Evolutionary conservation across 2,113 vertebrate species (phyloP).

Genomic region (Thymallus thymallus): DNA sequence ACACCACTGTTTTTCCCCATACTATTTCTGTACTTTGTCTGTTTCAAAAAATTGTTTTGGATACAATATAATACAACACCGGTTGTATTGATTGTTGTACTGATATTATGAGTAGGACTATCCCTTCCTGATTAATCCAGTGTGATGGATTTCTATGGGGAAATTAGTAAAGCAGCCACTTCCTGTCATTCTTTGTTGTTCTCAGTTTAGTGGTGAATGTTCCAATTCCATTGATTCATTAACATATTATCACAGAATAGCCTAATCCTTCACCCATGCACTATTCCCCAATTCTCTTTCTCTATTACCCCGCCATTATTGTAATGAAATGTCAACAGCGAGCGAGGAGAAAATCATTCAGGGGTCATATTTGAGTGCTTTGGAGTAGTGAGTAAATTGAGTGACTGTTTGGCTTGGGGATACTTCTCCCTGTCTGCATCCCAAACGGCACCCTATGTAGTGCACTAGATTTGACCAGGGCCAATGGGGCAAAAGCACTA

Average conservation of each 20-base stretch:
- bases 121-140: neutral
- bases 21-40: neutral
- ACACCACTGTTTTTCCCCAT: neutral
- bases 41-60: neutral
- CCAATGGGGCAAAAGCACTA: no score
- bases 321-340: constrained; percentile 12
- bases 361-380: constrained; percentile 5
- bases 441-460: neutral
- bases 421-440: neutral
- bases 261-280: neutral
- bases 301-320: neutral
- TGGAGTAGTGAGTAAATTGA: constrained; percentile 5
- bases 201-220: neutral
- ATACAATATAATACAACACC: neutral
- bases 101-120: neutral
- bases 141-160: neutral
- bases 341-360: neutral
- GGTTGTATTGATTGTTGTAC: constrained; percentile 1
- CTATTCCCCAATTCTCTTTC: neutral
- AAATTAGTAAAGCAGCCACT: neutral
- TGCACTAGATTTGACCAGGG: no score
- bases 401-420: neutral
- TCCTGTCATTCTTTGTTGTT: neutral
- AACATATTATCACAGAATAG: neutral
- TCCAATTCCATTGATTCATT: constrained; percentile 1